Evolutionary conservation across 1,140 invertebrate species (phyloP), one percentile per base, ranked within the genome.

Genomic region (Nomia melanderi): DNA sequence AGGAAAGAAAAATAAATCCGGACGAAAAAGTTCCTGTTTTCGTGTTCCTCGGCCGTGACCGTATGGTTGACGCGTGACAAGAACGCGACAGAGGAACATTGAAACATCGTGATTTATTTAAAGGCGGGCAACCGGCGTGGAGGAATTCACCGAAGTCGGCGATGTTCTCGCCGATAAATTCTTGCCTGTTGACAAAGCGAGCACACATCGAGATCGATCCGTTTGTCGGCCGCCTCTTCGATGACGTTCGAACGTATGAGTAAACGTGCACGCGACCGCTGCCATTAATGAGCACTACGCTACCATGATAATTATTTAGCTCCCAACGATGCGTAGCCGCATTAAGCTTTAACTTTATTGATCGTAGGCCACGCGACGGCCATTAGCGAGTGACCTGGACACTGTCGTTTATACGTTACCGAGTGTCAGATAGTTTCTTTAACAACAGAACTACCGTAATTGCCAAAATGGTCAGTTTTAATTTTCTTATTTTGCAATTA

Each of bases 321-420:
- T 29, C n/a, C 41, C 25, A 12, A 11, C 11, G 11, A 64, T 23
- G 7, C 50, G 60, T 70, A 25, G 44, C 36, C 14, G 44, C 12
- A 33, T 53, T 53, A 53, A 73, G 12, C 57, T 65, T 65, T 53
- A 54, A 73, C 41, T 73, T 64, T 64, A 73, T 53, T 50, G 70
- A 73, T 73, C 70, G 59, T 20, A 0, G 29, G 25, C 33, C 23
- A 1, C 59, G 57, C 41, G 44, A 11, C 23, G 31, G 2, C 59
- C 31, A 73, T 73, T 73, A 73, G 27, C 70, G 44, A 63, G 33
- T 47, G 23, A 73, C 31, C 39, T 17, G 9, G 23, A n/a, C 41
- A 1, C 27, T 7, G 17, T 14, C 23, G 23, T 60, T 8, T 36
- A 20, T 36, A 23, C 25, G 14, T 12, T 20, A 63, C n/a, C n/a